phyloP scores from a whole-genome alignment of 2,113 vertebrate species.

The Phocoena sinus region DNA sequence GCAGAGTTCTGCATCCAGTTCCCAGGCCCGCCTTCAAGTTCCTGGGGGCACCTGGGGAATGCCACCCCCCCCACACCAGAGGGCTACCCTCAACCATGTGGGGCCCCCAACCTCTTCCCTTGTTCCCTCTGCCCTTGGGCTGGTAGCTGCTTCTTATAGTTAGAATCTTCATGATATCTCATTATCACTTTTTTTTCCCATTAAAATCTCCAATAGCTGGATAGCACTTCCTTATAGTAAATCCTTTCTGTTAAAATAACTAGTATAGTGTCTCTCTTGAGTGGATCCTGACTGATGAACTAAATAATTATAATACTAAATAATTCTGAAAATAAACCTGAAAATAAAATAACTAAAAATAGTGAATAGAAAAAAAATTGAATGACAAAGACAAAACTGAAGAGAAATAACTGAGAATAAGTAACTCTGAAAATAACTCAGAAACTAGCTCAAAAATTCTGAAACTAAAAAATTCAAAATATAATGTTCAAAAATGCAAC shows the following conservation, averaged over 20 bases:
- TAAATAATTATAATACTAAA: neutral
- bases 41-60: neutral
- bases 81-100: fast-evolving
- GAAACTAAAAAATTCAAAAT: neutral
- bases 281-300: neutral
- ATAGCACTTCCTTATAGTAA: neutral
- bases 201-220: neutral
- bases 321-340: neutral
- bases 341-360: constrained; percentile 1
- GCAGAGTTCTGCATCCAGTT: neutral
- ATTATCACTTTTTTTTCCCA: neutral
- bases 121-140: neutral
- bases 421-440: neutral
- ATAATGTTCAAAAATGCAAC: neutral
- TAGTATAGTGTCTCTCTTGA: neutral
- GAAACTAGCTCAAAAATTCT: neutral
- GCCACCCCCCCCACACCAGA: neutral
- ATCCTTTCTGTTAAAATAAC: neutral
- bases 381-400: neutral
- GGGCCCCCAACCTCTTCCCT: neutral
- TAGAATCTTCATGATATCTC: neutral
- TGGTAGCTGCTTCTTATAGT: neutral
- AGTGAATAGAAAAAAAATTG: neutral
- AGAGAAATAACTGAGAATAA: neutral
- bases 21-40: neutral